These are phyloP conservation scores for Shargacucullia verbasci DNA, from an alignment of 2,888 invertebrate genomes.

Conservation along the genomic window DNA sequence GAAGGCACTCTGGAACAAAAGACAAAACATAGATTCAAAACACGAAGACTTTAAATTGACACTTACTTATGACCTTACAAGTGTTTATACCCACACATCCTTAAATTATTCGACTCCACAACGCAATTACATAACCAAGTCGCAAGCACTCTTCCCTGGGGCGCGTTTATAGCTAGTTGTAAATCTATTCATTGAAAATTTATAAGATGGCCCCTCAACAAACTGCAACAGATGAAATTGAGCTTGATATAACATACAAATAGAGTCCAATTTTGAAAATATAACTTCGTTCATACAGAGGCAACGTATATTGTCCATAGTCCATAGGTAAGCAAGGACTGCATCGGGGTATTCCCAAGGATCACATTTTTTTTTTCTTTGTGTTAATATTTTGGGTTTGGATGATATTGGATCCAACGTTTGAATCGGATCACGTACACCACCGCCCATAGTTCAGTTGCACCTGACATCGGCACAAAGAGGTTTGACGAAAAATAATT, in stretches of 20 bases:
- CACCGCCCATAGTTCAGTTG: slow-evolving; percentile 31
- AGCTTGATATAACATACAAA: slow-evolving; percentile 20
- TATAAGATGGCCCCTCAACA: slow-evolving; percentile 50
- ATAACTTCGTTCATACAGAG: not conserved
- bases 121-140: slow-evolving; percentile 58
- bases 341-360: slow-evolving; percentile 71
- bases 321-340: slow-evolving; percentile 48
- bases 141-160: slow-evolving; percentile 60
- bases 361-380: slow-evolving; percentile 69
- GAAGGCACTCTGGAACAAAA: slow-evolving; percentile 61
- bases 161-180: slow-evolving; percentile 69
- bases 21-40: slow-evolving; percentile 24
- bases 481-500: slow-evolving; percentile 42
- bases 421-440: slow-evolving; percentile 64
- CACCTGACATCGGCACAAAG: slow-evolving; percentile 65
- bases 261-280: slow-evolving; percentile 53
- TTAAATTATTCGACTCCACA: slow-evolving; percentile 42
- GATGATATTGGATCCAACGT: slow-evolving; percentile 37
- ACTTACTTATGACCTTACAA: slow-evolving; percentile 29
- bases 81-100: slow-evolving; percentile 26
- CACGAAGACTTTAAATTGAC: slow-evolving; percentile 16
- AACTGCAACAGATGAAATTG: slow-evolving; percentile 30
- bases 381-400: slow-evolving; percentile 57
- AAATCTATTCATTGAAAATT: slow-evolving; percentile 70
- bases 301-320: slow-evolving; percentile 29